Evolutionary conservation across 2,113 vertebrate species (phyloP).

Genomic region (Macheiramphus alcinus): DNA sequence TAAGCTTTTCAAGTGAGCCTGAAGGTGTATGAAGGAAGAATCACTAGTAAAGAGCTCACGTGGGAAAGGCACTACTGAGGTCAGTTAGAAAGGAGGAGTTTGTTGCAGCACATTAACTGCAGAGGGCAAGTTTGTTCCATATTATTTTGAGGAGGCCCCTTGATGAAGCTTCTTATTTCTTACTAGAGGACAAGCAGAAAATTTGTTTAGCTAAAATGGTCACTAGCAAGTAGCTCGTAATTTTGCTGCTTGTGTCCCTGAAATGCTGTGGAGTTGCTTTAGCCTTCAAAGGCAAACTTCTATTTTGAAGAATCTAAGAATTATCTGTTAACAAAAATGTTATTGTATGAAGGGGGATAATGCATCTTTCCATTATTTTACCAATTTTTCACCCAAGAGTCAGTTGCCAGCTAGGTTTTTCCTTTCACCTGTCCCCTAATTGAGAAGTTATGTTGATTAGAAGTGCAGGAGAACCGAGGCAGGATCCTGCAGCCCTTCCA

Average conservation of each 20-base stretch:
- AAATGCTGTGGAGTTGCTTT: not conserved
- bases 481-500: not conserved
- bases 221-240: not conserved
- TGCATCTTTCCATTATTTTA: not conserved
- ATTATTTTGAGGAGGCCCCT: not conserved
- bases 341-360: not conserved
- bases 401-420: not conserved
- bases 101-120: not conserved
- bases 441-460: not conserved
- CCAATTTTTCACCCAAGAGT: fast-evolving
- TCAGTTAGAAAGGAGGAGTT: not conserved
- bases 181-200: not conserved
- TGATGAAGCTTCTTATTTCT: not conserved
- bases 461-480: not conserved
- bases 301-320: not conserved
- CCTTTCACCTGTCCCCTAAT: not conserved
- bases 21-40: not conserved
- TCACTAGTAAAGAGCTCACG: not conserved
- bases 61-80: not conserved
- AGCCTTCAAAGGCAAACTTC: not conserved
- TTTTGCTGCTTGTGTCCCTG: not conserved
- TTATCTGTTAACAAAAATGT: not conserved
- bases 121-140: not conserved
- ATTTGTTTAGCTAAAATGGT: not conserved
- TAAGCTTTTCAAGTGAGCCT: not conserved